Conservation (phyloP, 2,113 vertebrate species). For the Polyodon spathula region DNA sequence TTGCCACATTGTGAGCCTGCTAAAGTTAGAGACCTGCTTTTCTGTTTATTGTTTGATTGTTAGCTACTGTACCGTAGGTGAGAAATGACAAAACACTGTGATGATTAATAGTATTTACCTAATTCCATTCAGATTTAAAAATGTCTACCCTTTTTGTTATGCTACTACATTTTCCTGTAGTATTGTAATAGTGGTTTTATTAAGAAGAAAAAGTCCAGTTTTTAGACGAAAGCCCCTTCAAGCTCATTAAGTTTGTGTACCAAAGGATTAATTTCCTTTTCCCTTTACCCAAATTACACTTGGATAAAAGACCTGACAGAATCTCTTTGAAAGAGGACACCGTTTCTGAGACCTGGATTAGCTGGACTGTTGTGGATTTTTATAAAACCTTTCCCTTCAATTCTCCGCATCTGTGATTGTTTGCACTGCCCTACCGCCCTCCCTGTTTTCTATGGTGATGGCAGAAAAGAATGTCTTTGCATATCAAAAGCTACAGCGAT, state of each 20-base stretch:
- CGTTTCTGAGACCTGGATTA: constrained; percentile 57
- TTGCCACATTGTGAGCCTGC: too few relatives aligned
- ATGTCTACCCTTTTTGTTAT: constrained; percentile 36
- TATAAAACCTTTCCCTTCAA: constrained; percentile 21
- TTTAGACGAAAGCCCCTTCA: constrained; percentile 18
- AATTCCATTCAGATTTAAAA: constrained; percentile 27
- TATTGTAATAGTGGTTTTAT: too few relatives aligned
- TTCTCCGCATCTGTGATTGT: constrained; percentile 31
- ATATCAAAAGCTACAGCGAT: constrained; percentile 54
- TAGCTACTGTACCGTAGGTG: not conserved
- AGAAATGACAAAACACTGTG: not conserved
- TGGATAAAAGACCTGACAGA: constrained; percentile 46
- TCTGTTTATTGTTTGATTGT: too few relatives aligned
- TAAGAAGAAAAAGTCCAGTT: too few relatives aligned
- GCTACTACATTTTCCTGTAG: too few relatives aligned
- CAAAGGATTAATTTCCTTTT: constrained; percentile 44
- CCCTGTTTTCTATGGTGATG: constrained; percentile 38
- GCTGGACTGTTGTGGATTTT: constrained; percentile 24
- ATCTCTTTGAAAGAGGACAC: constrained; percentile 41
- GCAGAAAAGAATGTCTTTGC: constrained; percentile 45
- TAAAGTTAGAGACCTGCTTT: too few relatives aligned
- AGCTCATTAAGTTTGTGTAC: constrained; percentile 52
- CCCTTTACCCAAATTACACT: constrained; percentile 43
- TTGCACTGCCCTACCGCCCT: constrained; percentile 47
- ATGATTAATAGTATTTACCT: constrained; percentile 24